Evolutionary conservation across 2,113 vertebrate genomes (phyloP).

Genomic region (Eubucco bourcierii): DNA sequence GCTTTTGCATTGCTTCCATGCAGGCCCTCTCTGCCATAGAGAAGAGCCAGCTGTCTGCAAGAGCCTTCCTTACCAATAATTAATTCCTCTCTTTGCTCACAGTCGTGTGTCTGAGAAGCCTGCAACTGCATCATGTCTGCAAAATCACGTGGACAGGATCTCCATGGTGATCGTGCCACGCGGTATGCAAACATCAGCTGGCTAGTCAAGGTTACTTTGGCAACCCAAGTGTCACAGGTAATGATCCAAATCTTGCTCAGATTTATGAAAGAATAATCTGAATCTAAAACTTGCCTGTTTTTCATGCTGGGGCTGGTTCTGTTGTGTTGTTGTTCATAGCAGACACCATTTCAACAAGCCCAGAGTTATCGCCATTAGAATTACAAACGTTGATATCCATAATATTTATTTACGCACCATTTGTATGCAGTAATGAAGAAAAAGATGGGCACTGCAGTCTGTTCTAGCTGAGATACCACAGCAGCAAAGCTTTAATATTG

Average conservation of each 20-base stretch:
- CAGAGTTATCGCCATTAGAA: background rate
- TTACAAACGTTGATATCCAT: background rate
- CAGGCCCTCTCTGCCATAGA: background rate
- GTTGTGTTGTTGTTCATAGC: background rate
- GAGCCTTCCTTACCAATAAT: conserved; percentile 5
- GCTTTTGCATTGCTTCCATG: background rate
- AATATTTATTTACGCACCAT: background rate
- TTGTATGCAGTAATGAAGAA: conserved; percentile 25
- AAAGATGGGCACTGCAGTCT: background rate
- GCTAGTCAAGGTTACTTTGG: conserved; percentile 44
- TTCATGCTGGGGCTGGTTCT: background rate
- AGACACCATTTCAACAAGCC: background rate
- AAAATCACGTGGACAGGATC: conserved; percentile 32
- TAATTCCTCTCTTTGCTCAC: conserved; percentile 11
- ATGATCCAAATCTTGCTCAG: conserved; percentile 13
- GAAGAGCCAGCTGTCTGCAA: background rate
- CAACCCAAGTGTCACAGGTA: conserved; percentile 30
- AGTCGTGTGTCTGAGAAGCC: background rate
- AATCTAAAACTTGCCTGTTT: background rate
- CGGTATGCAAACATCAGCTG: background rate
- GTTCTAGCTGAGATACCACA: background rate
- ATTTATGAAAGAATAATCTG: conserved; percentile 10
- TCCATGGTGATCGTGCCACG: conserved; percentile 36
- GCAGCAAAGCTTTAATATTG: background rate
- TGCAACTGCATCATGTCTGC: conserved; percentile 34